Percentiles rank a stretch among this genome's conserved stretches.
These are phyloP conservation scores for Diabrotica undecimpunctata DNA, from an alignment of 1,140 invertebrate genomes.

Conservation along the genomic window DNA sequence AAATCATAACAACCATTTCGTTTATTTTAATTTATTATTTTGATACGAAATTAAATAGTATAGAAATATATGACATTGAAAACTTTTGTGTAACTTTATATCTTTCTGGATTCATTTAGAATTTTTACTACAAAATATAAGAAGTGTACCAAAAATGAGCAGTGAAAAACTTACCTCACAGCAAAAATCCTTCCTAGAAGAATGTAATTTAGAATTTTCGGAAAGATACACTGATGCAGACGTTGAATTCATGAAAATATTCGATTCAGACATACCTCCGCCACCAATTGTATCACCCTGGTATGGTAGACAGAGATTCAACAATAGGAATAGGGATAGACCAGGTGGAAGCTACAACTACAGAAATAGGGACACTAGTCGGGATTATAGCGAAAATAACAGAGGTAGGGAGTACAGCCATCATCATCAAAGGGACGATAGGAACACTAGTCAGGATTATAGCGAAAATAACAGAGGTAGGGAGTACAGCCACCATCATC, in stretches of 20 bases:
- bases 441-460: constrained; percentile 9
- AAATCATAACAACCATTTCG: too few species aligned
- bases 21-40: too few species aligned
- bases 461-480: constrained; percentile 14
- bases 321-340: constrained; percentile 20
- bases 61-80: too few species aligned
- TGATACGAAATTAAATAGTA: too few species aligned
- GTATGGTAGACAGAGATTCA: constrained; percentile 32
- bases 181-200: constrained; percentile 40
- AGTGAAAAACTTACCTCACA: constrained; percentile 28
- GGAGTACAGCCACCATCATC: too few species aligned
- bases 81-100: too few species aligned
- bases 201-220: constrained; percentile 42
- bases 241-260: constrained; percentile 38
- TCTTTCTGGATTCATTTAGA: not conserved
- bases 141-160: not conserved
- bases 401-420: not conserved
- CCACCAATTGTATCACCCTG: constrained; percentile 43
- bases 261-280: constrained; percentile 35
- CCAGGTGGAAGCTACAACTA: constrained; percentile 20
- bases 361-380: constrained; percentile 19
- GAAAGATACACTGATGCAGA: constrained; percentile 41
- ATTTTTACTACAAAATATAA: not conserved
- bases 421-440: too few species aligned
- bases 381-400: constrained; percentile 14